Base-by-base conservation (phyloP, 2,888 invertebrate species). In the Ophioninae sp. region DNA sequence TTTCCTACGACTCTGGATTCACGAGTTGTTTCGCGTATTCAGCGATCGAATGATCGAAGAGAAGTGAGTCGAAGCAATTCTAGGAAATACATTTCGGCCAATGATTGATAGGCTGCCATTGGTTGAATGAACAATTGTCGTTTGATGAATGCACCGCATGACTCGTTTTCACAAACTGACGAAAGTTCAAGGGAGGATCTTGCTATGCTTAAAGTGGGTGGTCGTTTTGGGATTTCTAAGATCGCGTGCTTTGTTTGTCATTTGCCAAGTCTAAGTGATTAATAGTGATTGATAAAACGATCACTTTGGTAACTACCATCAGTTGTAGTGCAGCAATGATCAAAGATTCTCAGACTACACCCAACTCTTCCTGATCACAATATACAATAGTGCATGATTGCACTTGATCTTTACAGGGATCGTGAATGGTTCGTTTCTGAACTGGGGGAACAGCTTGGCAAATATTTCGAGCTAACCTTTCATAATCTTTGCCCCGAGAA, bases 21-120 rank as follows among this genome's bases (percentile, higher is more conserved):
- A 97, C 93, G 98, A 98, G 91, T 95, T 96, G 83, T 97, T 96
- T 90, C 93, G 98, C 73, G 97, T 98, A 0, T 98, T 98, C 91
- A 94, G 95, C 87, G 98, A 98, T 91, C 95, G 98, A 7, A 94
- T 98, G 2, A 96, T 96, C 2, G 97, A 97, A 91, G 96, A 96
- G 17, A 94, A 94, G 96, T 96, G 89, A 93, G 94, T 89, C 30
- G 6, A 37, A 41, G 17, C 70, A 30, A 69, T 62, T 10, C 37
- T 10, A 37, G 13, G 7, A 61, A 13, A 13, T 65, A n/a, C 21
- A 59, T 6, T 59, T 21, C 7, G 21, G 59, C 7, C 8, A 7
- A 8, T 7, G 59, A 59, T 1, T 21, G 59, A n/a, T 21, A 10
- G 7, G 20, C 21, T 20, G n/a, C 20, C 21, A 8, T 59, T 59